Percentiles rank a stretch among this genome's conserved stretches.
phyloP scores from a whole-genome alignment of 2,888 invertebrate species.

The Acronicta alni region DNA sequence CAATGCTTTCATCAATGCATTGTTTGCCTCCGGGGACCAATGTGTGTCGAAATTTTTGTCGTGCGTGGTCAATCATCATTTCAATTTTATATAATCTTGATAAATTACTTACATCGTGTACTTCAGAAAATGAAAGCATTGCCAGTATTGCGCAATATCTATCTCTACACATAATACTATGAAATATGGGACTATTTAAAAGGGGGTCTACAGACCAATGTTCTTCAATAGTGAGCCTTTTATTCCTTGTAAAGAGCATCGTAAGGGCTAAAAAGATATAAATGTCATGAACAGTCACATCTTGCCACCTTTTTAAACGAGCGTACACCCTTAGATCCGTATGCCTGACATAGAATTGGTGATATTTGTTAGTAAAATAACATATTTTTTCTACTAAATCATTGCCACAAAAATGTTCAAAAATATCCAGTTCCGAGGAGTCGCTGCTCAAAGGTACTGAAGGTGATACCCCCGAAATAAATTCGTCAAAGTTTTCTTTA shows the following conservation, averaged over 20 bases:
- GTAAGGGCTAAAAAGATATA: slow-evolving; percentile 44
- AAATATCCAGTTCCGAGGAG: slow-evolving; percentile 41
- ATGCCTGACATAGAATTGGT: slow-evolving; percentile 34
- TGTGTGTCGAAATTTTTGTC: slow-evolving; percentile 36
- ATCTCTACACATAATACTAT: slow-evolving; percentile 26
- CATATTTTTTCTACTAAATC: slow-evolving; percentile 39
- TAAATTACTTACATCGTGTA: slow-evolving; percentile 22
- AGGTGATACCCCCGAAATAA: slow-evolving; percentile 37
- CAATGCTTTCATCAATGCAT: slow-evolving; percentile 53
- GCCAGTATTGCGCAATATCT: slow-evolving; percentile 30
- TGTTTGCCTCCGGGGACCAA: slow-evolving; percentile 43
- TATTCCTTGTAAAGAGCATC: slow-evolving; percentile 46
- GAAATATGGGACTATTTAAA: slow-evolving; percentile 34
- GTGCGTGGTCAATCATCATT: slow-evolving; percentile 41
- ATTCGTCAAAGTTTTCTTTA: slow-evolving; percentile 36
- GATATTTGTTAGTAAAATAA: slow-evolving; percentile 41
- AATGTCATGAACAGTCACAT: slow-evolving; percentile 37
- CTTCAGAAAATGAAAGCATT: slow-evolving; percentile 37
- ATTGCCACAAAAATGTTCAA: slow-evolving; percentile 38
- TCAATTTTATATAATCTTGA: slow-evolving; percentile 37
- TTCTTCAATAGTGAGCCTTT: slow-evolving; percentile 45
- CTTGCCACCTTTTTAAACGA: slow-evolving; percentile 34
- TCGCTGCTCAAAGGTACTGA: slow-evolving; percentile 29
- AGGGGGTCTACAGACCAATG: slow-evolving; percentile 43
- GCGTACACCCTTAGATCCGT: slow-evolving; percentile 35